Evolutionary conservation across 1,140 invertebrate genomes (phyloP).

Genomic region (Drosophila parabipectinata): DNA sequence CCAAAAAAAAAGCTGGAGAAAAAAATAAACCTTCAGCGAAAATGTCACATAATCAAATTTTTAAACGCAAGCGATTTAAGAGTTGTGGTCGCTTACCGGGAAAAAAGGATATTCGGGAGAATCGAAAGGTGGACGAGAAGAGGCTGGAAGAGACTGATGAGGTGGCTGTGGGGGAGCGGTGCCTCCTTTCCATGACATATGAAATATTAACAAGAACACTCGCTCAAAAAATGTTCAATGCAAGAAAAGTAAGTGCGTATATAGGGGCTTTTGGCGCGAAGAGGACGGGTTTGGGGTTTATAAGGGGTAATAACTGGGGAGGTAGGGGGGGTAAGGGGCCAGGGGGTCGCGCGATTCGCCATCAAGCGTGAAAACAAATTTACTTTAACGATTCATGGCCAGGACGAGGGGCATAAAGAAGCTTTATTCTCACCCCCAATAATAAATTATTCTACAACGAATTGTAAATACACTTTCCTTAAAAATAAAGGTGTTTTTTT

Average conservation of each 20-base stretch:
- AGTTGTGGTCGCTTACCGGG: slow-evolving; percentile 29
- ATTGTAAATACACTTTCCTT: neutral
- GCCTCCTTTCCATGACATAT: slow-evolving; percentile 70
- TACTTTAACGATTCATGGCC: slow-evolving; percentile 67
- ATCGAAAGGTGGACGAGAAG: neutral
- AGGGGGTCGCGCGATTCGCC: slow-evolving; percentile 64
- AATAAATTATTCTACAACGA: neutral
- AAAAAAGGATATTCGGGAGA: neutral
- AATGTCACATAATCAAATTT: slow-evolving; percentile 80
- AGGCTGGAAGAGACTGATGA: neutral
- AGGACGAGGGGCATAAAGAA: slow-evolving; percentile 11
- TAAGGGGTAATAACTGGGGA: neutral
- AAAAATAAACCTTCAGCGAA: slow-evolving; percentile 26
- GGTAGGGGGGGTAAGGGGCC: neutral
- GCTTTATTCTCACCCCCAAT: neutral
- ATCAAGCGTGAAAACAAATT: slow-evolving; percentile 78
- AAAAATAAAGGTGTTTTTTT: too few species aligned
- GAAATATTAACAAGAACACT: slow-evolving; percentile 73
- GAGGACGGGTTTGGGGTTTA: neutral
- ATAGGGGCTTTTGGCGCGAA: neutral
- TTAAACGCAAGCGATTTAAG: slow-evolving; percentile 77
- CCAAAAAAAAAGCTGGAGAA: neutral
- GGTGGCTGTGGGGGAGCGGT: slow-evolving; percentile 9
- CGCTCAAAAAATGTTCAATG: slow-evolving; percentile 51
- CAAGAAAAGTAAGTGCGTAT: slow-evolving; percentile 24